phyloP scores from a whole-genome alignment of 2,888 invertebrate genomes.

The Diloba caeruleocephala region DNA sequence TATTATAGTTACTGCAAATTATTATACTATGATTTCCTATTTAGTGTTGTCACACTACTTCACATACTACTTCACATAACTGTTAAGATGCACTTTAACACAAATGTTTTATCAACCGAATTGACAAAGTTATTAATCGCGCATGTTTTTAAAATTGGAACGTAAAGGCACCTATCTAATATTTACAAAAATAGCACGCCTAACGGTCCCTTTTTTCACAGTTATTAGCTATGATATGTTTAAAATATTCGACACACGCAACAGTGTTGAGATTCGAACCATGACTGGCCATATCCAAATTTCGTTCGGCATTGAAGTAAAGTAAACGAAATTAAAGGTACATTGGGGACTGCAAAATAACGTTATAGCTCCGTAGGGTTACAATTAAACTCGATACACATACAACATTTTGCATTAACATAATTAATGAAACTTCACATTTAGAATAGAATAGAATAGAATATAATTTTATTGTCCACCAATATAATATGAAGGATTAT shows the following conservation, averaged over 20 bases:
- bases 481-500: too few relatives aligned
- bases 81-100: too few relatives aligned
- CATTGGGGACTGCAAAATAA: constrained; percentile 4
- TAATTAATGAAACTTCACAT: too few relatives aligned
- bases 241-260: constrained; percentile 19
- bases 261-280: constrained; percentile 7
- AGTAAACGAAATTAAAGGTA: constrained; percentile 14
- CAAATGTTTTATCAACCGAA: too few relatives aligned
- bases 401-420: too few relatives aligned
- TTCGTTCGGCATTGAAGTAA: constrained; percentile 11
- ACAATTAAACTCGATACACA: not conserved
- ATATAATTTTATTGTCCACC: too few relatives aligned
- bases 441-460: too few relatives aligned
- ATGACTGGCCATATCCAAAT: constrained; percentile 27
- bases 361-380: constrained; percentile 20
- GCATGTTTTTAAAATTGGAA: not conserved
- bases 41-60: too few relatives aligned
- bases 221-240: not conserved
- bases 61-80: too few relatives aligned
- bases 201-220: not conserved
- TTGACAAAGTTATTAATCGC: not conserved
- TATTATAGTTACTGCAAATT: too few relatives aligned
- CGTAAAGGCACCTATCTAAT: too few relatives aligned
- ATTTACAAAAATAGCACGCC: constrained; percentile 1
- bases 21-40: too few relatives aligned